Base-by-base conservation (phyloP, 2,888 invertebrate species). In the Nematopogon swammerdamellus region DNA sequence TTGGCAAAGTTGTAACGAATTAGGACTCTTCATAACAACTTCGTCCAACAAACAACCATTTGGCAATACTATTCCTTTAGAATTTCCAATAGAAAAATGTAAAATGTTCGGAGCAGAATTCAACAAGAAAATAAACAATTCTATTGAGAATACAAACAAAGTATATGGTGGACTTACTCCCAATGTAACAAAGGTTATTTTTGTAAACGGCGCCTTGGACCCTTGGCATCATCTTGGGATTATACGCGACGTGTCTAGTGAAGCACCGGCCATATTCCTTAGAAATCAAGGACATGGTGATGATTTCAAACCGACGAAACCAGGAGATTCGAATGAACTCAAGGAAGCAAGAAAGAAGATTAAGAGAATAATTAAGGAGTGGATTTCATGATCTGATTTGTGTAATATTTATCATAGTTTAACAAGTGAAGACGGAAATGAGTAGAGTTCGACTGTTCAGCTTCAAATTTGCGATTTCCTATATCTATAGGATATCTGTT, bases 1-100 rank as follows among this genome's bases (percentile, higher is more conserved):
- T 1, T 89, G 88, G 62, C 91, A 91, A 67, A 88, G 87, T 0
- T 91, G 91, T 65, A 85, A 85, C 2, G 91, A 91, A 67, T 91
- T 86, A 60, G 88, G 89, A 19, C 91, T 84, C 61, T 90, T 80
- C 62, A 88, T 87, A 63, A 85, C 85, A 1, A 81, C 86, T 1
- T 80, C 80, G 53, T 81, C 82, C 1, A 59, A 67, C 3, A 64
- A 72, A 1, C 82, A 84, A 17, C 84, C 86, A 0, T 89, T 88
- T 63, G 81, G 81, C 2, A 63, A 70, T 19, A 68, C 72, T 18
- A 59, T 82, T 49, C 67, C 72, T 0, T 51, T 81, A 2, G 68
- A 73, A 2, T 75, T 69, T 18, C 81, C 61, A 55, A 64, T 67
- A 4, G 64, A 65, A 18, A 55, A 74, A 42, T 83, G 83, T 56